Conservation (phyloP, 2,113 vertebrate species). For the Sinocyclocheilus anophthalmus region DNA sequence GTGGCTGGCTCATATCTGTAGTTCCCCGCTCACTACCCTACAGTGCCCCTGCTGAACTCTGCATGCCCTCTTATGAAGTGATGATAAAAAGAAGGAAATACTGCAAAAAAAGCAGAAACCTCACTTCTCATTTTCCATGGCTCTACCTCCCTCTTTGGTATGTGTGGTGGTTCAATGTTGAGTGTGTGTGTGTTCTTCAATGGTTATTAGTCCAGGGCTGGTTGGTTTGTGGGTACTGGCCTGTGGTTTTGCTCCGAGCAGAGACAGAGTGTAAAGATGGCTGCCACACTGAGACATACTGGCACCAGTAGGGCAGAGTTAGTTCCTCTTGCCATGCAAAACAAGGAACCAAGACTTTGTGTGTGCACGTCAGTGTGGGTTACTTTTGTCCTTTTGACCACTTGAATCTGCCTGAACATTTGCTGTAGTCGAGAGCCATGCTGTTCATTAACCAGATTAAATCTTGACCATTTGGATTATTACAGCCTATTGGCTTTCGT, state of each 20-base stretch:
- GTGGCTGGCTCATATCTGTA: conserved; percentile 71
- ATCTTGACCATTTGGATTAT: conserved; percentile 49
- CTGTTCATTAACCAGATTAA: conserved; percentile 57
- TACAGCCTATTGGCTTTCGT: conserved; percentile 46
- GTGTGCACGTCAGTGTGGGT: conserved; percentile 45
- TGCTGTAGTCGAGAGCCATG: conserved; percentile 41
- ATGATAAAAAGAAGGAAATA: conserved; percentile 75
- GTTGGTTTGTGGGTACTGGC: conserved; percentile 79
- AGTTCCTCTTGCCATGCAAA: conserved; percentile 74
- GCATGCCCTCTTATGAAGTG: conserved; percentile 72
- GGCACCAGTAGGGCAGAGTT: conserved; percentile 74
- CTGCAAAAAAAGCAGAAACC: conserved; percentile 73
- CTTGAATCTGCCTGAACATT: conserved; percentile 42
- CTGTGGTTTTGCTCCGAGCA: conserved; percentile 74
- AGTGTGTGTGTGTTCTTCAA: conserved; percentile 53
- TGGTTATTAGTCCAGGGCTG: conserved; percentile 74
- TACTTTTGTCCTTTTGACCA: conserved; percentile 49
- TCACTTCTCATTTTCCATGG: conserved; percentile 79
- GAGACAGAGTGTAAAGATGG: conserved; percentile 72
- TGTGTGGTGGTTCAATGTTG: conserved; percentile 62
- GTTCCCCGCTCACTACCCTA: conserved; percentile 62
- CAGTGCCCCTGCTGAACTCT: conserved; percentile 75
- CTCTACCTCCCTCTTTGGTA: conserved; percentile 78
- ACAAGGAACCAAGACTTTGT: conserved; percentile 66
- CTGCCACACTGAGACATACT: conserved; percentile 78